Conservation (phyloP, 2,888 invertebrate genomes). For the Eupithecia tripunctaria region DNA sequence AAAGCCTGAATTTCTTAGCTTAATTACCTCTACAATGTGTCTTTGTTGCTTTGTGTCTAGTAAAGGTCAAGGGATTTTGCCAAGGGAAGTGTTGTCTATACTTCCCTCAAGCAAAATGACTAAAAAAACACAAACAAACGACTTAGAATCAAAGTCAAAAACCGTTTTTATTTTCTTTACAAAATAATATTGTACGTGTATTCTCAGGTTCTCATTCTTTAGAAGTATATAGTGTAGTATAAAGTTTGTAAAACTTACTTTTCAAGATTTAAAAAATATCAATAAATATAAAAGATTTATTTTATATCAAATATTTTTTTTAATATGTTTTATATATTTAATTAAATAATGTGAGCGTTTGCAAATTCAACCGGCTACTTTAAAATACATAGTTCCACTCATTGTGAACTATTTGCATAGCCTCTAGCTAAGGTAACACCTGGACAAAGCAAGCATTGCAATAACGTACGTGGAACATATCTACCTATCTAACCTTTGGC, state of each 20-base stretch:
- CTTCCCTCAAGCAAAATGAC: too few species aligned
- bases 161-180: too few species aligned
- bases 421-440: background rate
- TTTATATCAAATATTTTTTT: too few species aligned
- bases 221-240: too few species aligned
- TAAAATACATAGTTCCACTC: background rate
- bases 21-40: slow-evolving; percentile 52
- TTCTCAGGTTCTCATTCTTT: too few species aligned
- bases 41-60: slow-evolving; percentile 16
- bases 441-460: slow-evolving; percentile 1
- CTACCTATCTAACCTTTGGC: background rate
- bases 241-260: too few species aligned
- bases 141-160: background rate
- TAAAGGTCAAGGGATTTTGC: background rate
- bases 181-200: too few species aligned
- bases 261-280: too few species aligned
- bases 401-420: background rate
- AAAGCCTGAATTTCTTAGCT: slow-evolving; percentile 63
- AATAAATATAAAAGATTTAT: too few species aligned
- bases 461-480: background rate
- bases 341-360: too few species aligned
- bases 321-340: too few species aligned
- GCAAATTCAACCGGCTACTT: background rate
- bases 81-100: background rate
- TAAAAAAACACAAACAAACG: too few species aligned